Evolutionary conservation across 2,113 vertebrate genomes (phyloP).

Genomic region (Carlito syrichta): DNA sequence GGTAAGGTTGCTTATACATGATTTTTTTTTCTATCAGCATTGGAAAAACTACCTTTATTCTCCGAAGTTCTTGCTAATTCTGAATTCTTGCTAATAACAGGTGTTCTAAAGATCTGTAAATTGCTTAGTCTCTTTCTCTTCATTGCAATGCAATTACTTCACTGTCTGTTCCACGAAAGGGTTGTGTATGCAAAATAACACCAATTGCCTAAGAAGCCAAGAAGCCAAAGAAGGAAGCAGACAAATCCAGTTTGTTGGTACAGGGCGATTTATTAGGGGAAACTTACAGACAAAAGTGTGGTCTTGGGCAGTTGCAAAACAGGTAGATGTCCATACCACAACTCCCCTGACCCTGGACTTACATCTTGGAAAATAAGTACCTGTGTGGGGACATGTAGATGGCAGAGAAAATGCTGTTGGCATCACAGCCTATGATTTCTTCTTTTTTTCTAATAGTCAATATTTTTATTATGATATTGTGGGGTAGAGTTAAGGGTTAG

Average conservation of each 20-base stretch:
- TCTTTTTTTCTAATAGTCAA: no score
- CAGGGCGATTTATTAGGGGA: not conserved
- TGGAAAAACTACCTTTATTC: conserved; percentile 42
- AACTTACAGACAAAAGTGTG: not conserved
- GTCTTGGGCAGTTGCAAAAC: not conserved
- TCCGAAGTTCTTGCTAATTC: no score
- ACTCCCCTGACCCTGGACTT: not conserved
- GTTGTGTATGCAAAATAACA: not conserved
- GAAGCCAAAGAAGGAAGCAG: not conserved
- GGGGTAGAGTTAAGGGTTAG: no score
- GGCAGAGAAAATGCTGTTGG: no score
- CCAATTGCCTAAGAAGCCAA: not conserved
- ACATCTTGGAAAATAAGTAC: no score
- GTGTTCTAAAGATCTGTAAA: conserved; percentile 25
- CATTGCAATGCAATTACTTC: not conserved
- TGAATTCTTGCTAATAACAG: not conserved
- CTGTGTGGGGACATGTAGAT: no score
- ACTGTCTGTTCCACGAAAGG: not conserved
- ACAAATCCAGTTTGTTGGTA: not conserved
- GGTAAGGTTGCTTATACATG: not conserved
- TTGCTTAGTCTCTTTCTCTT: not conserved
- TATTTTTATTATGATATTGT: no score
- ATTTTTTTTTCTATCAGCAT: not conserved
- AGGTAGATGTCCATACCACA: not conserved
- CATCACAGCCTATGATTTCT: no score